Base-by-base conservation (phyloP, 1,140 invertebrate genomes). In the Ephestia elutella region DNA sequence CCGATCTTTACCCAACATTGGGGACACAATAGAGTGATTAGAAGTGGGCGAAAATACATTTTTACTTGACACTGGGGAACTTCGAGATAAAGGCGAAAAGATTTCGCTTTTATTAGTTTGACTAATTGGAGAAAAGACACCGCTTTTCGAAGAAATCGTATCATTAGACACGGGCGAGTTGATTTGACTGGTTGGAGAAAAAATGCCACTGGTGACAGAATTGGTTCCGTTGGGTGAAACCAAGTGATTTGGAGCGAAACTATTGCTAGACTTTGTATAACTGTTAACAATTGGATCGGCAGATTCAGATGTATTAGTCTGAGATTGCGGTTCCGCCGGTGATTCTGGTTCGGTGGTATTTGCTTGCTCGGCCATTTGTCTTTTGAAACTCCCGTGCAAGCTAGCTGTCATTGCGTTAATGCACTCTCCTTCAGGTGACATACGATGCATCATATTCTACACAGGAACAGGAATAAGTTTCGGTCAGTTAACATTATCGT, bases 171-270 rank as follows among this genome's bases (percentile, higher is more conserved):
- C 81, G 25, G 89, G 89, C 49, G 88, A 89, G 57, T 89, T 89
- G 15, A 90, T 90, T 79, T 89, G 88, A 78, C 88, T 89, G 54
- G 86, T 89, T 5, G 88, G 89, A 38, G 89, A 90, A 69, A 89
- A 89, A 68, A 89, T 89, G n/a, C 88, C 87, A 65, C 88, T 89
- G 17, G 89, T 89, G 20, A 91, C 82, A 25, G 90, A 91, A 63
- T 87, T 90, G 10, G 87, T 89, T 18, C 89, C 89, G 65, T 90
- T 90, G 5, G 90, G 90, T 28, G 90, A 91, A 25, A 89, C 83
- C 49, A 91, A 63, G 66, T 90, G 89, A 65, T 90, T 89, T 57
- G 86, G 81, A 70, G 77, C 73, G 57, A 87, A 82, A 60, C 75
- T 72, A 49, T 72, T 84, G 35, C 65, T 82, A 5, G 84, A 85